These are phyloP conservation scores for Ara ararauna DNA, from an alignment of 2,797 vertebrate genomes.

Conservation along the genomic window DNA sequence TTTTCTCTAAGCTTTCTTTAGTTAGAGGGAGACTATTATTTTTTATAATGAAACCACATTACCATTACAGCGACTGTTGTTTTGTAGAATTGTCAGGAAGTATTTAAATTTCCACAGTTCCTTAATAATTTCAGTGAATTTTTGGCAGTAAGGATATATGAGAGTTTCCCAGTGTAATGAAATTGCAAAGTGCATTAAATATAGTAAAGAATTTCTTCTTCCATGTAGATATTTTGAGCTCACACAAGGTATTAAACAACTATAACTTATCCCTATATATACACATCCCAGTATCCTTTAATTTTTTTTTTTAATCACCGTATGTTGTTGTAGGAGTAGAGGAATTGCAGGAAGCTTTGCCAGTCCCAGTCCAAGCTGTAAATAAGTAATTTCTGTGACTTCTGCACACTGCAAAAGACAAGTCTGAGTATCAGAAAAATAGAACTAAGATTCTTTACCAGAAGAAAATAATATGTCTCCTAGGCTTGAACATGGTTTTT, in stretches of 20 bases:
- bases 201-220: neutral
- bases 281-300: neutral
- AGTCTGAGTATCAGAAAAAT: neutral
- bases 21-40: neutral
- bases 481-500: neutral
- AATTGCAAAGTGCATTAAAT: neutral
- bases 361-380: neutral
- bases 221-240: neutral
- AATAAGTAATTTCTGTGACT: neutral
- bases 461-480: neutral
- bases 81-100: neutral
- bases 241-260: neutral
- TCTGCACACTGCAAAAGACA: neutral
- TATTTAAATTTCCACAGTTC: neutral
- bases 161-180: neutral
- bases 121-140: neutral
- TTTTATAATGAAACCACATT: neutral
- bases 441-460: neutral
- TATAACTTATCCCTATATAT: neutral
- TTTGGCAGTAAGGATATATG: neutral
- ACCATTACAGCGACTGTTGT: neutral
- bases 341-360: neutral
- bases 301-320: neutral
- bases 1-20: slow-evolving; percentile 18
- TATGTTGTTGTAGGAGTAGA: neutral